These are phyloP conservation scores for Diceros bicornis DNA, from an alignment of 2,797 vertebrate species.

Conservation along the genomic window DNA sequence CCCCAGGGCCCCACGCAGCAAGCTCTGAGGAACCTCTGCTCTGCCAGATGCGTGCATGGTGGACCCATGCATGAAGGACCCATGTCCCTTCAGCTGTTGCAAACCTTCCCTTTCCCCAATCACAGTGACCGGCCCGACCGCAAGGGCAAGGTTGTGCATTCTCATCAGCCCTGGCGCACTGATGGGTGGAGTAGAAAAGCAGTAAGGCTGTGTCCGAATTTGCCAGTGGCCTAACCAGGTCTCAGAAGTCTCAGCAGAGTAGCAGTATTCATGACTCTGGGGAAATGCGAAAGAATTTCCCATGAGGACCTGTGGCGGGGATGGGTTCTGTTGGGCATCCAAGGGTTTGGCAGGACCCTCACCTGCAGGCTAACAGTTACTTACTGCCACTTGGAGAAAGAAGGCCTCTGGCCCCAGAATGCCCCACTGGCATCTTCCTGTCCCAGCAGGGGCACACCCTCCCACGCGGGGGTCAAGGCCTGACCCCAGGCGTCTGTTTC, in stretches of 20 bases:
- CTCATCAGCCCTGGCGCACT: background rate
- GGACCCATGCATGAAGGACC: background rate
- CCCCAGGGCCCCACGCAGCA: background rate
- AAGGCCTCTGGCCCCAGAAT: slow-evolving; percentile 70
- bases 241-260: background rate
- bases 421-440: background rate
- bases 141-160: background rate
- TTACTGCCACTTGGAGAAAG: background rate
- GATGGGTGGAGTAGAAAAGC: background rate
- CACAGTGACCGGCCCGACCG: background rate
- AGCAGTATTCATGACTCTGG: background rate
- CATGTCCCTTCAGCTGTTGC: background rate
- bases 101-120: background rate
- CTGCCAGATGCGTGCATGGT: too few relatives aligned
- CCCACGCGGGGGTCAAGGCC: background rate
- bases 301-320: background rate
- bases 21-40: background rate
- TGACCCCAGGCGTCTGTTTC: background rate
- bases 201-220: background rate
- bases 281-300: background rate
- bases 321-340: background rate
- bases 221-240: rapidly evolving
- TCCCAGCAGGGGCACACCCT: background rate
- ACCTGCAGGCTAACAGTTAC: slow-evolving; percentile 29
- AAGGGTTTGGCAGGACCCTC: background rate